Conservation (phyloP, 2,797 vertebrate species). For the Euphonia xanthogaster region DNA sequence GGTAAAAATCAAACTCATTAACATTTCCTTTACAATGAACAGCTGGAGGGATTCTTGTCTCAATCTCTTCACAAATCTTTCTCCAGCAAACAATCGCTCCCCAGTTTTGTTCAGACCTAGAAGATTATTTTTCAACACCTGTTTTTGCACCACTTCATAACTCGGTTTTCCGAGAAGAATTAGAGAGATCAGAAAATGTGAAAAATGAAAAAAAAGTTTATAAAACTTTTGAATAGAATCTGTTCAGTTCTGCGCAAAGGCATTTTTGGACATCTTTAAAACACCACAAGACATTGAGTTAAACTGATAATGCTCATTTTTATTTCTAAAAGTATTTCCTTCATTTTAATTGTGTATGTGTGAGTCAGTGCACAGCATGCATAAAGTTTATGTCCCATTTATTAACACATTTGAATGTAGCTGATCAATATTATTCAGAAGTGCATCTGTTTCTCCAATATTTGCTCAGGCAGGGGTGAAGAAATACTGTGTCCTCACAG, state of each 20-base stretch:
- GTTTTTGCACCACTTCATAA: neutral
- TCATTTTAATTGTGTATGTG: neutral
- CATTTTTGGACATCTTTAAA: neutral
- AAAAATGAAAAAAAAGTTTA: neutral
- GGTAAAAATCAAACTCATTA: neutral
- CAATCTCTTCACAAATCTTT: neutral
- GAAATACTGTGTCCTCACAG: constrained; percentile 74
- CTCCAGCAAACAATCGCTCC: neutral
- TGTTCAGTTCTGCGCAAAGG: neutral
- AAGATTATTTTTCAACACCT: neutral
- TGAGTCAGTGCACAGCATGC: neutral
- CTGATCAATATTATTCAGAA: neutral
- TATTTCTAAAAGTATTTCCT: neutral
- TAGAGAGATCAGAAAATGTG: neutral
- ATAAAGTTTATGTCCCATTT: neutral
- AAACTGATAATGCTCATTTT: neutral
- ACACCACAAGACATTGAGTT: neutral
- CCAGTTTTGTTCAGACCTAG: neutral
- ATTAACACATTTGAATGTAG: neutral
- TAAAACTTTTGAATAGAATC: neutral
- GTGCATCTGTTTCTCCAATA: neutral
- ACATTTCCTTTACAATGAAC: neutral
- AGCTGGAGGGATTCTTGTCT: neutral
- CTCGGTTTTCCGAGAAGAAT: neutral
- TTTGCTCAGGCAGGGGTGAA: constrained; percentile 60